phyloP scores from a whole-genome alignment of 2,888 invertebrate species.

The Lepidocyrtoides sp. region DNA sequence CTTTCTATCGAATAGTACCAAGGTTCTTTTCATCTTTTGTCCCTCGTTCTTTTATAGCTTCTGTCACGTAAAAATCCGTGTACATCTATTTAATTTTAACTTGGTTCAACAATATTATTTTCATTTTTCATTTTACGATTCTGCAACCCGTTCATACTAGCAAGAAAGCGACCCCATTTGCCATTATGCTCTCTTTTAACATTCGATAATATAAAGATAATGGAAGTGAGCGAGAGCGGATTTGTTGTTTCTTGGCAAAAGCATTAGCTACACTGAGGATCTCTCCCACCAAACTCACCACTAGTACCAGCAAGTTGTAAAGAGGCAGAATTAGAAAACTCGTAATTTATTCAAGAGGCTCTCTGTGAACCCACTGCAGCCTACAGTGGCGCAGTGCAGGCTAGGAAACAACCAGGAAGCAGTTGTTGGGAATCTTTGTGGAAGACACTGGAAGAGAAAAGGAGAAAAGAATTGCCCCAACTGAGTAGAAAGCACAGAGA shows the following conservation, averaged over 20 bases:
- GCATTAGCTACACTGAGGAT: not conserved
- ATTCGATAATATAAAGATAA: not conserved
- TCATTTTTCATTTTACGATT: constrained; percentile 19
- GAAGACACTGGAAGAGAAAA: constrained; percentile 51
- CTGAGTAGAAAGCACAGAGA: constrained; percentile 5
- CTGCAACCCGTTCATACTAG: not conserved
- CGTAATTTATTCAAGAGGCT: constrained; percentile 57
- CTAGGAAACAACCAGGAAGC: constrained; percentile 45
- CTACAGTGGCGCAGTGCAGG: constrained; percentile 60
- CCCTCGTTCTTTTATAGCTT: not conserved
- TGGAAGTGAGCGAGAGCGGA: not conserved
- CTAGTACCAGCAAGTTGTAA: not conserved
- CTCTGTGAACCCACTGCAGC: constrained; percentile 37
- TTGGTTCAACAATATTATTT: not conserved
- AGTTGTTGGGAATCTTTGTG: constrained; percentile 46
- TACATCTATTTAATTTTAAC: constrained; percentile 25
- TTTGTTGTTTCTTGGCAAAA: constrained; percentile 32
- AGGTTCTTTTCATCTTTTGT: too few relatives aligned
- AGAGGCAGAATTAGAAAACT: constrained; percentile 49
- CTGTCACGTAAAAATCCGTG: not conserved
- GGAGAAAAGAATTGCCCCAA: constrained; percentile 53
- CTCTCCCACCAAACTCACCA: constrained; percentile 13
- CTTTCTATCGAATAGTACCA: too few relatives aligned
- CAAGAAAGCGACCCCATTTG: constrained; percentile 6
- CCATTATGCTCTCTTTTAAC: not conserved